Conservation (phyloP, 1,140 invertebrate species). For the Drosophila bocki region DNA sequence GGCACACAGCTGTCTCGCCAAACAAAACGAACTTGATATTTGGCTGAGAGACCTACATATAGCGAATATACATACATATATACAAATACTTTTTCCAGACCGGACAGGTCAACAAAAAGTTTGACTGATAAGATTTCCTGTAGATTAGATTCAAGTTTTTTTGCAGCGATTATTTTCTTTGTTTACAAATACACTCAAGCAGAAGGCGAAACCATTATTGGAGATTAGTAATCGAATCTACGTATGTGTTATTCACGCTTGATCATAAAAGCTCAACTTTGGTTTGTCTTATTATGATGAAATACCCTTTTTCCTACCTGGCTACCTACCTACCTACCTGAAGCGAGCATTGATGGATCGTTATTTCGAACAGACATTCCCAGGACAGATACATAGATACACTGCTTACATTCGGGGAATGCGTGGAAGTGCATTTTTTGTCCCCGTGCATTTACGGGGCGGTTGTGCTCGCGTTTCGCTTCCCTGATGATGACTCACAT, state of each 20-base stretch:
- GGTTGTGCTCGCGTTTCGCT: constrained; percentile 48
- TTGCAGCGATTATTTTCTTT: constrained; percentile 56
- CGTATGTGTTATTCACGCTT: constrained; percentile 26
- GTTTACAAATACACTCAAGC: constrained; percentile 42
- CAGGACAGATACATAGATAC: constrained; percentile 33
- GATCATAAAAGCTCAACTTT: constrained; percentile 35
- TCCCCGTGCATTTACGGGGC: constrained; percentile 46
- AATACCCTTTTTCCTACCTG: constrained; percentile 17
- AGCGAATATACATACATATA: background rate
- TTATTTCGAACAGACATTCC: constrained; percentile 12
- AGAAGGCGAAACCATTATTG: constrained; percentile 31
- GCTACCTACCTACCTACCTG: background rate
- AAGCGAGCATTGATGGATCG: constrained; percentile 3
- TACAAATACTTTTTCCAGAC: constrained; percentile 42
- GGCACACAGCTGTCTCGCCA: constrained; percentile 32
- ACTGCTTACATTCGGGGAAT: constrained; percentile 39
- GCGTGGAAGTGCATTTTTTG: constrained; percentile 49
- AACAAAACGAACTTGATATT: constrained; percentile 31
- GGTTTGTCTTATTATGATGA: constrained; percentile 36
- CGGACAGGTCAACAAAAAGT: constrained; percentile 53
- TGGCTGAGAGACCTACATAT: constrained; percentile 37
- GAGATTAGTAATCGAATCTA: constrained; percentile 49
- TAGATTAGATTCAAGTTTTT: constrained; percentile 55
- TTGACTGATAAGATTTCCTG: constrained; percentile 58
- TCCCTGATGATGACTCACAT: constrained; percentile 47